Percentiles rank a stretch among this genome's conserved stretches.
phyloP scores from a whole-genome alignment of 2,888 invertebrate genomes.

The Epicampocera succincta region DNA sequence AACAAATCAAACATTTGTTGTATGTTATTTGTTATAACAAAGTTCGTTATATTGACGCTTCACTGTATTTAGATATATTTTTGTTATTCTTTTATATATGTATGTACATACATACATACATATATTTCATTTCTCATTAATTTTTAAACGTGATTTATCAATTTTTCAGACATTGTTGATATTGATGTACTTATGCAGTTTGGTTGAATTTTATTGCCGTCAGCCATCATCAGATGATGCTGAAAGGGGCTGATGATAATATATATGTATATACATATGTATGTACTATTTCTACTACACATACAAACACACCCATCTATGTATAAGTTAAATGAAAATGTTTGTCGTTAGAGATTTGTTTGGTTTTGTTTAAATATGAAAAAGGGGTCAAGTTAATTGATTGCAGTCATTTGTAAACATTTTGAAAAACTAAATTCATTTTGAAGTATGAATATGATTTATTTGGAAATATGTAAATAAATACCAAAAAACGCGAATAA shows the following conservation, averaged over 20 bases:
- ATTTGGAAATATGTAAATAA: not conserved
- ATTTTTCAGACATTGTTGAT: constrained; percentile 31
- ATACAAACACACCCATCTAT: not conserved
- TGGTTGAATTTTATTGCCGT: too few relatives aligned
- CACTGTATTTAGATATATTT: not conserved
- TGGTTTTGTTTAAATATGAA: constrained; percentile 6
- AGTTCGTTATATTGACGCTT: too few relatives aligned
- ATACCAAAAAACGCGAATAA: too few relatives aligned
- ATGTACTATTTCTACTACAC: not conserved
- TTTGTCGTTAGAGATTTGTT: constrained; percentile 26
- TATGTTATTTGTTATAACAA: too few relatives aligned
- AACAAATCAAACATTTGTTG: too few relatives aligned
- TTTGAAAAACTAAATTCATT: not conserved
- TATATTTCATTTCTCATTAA: constrained; percentile 12
- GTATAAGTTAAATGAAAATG: constrained; percentile 36
- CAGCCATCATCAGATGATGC: too few relatives aligned
- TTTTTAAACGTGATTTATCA: constrained; percentile 58
- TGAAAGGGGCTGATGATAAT: too few relatives aligned
- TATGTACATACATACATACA: too few relatives aligned
- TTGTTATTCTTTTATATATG: too few relatives aligned
- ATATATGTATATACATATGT: not conserved
- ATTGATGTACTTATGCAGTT: not conserved
- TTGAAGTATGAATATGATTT: not conserved
- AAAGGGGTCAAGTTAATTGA: constrained; percentile 40
- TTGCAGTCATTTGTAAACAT: not conserved